A percentile compares a stretch with the other conserved stretches of the same genome.
These are phyloP conservation scores for Agrilus biguttatus DNA, from an alignment of 2,888 invertebrate species.

Conservation along the genomic window DNA sequence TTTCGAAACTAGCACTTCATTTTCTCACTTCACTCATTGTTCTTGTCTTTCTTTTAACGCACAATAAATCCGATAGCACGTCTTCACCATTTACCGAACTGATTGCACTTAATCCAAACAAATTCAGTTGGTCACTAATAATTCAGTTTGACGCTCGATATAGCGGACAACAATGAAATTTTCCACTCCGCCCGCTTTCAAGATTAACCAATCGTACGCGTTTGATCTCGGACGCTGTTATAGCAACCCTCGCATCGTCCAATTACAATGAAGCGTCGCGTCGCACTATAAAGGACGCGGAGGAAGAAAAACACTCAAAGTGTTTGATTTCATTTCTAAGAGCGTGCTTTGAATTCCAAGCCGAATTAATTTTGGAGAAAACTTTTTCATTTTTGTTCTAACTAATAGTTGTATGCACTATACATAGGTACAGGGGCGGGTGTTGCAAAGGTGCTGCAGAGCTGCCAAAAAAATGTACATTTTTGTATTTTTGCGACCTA, in stretches of 20 bases:
- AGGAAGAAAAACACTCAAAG: too few species aligned
- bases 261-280: constrained; percentile 10
- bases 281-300: background rate
- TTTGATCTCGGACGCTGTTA: constrained; percentile 14
- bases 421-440: too few species aligned
- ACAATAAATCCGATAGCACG: background rate
- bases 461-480: too few species aligned
- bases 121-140: constrained; percentile 6
- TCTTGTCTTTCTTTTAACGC: background rate
- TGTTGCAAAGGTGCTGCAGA: too few species aligned
- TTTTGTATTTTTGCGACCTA: too few species aligned
- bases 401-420: too few species aligned
- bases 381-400: too few species aligned
- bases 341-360: too few species aligned
- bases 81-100: background rate
- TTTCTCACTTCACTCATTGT: background rate
- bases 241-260: constrained; percentile 17
- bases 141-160: constrained; percentile 10
- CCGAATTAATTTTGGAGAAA: too few species aligned
- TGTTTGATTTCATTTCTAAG: too few species aligned
- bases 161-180: constrained; percentile 8
- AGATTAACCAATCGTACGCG: constrained; percentile 7
- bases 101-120: too few species aligned
- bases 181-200: constrained; percentile 13
- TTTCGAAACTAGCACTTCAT: too few species aligned